Evolutionary conservation across 2,797 vertebrate species (phyloP), one percentile per base, ranked within the genome.

Genomic region (Oryzias sinensis): DNA sequence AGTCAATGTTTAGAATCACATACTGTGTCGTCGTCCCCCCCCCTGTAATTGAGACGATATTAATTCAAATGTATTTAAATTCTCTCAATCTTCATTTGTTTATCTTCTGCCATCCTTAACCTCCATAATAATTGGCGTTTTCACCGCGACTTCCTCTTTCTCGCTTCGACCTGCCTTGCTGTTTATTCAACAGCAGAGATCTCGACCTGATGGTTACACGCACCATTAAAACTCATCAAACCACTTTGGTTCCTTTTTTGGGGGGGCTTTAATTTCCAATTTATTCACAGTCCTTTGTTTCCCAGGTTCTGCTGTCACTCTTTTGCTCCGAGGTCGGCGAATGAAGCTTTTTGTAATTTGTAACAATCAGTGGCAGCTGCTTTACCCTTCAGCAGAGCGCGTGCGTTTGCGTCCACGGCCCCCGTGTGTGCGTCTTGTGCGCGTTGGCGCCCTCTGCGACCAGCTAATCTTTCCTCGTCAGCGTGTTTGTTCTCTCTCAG

Each of bases 381-480:
- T 75, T 67, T 41, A 72, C 45, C 67, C 77, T 57, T 49, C 43
- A 67, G 20, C 49, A 6, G 62, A 74, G 63, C 56, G 55, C 54
- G 46, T 51, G 51, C 40, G 9, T 50, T 8, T 50, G 56, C 45
- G 24, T 70, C 46, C 60, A 14, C 43, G 4, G 14, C 49, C 15
- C 37, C 47, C 59, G 44, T 51, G 43, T 53, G n/a, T 55, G 41
- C 68, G 43, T 41, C 43, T 68, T 5, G 67, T 59, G 50, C 49
- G 43, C 43, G 9, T 56, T 20, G 58, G 56, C 46, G 47, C 74
- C 80, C 84, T 79, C 55, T 52, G 82, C 77, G 80, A 85, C 71
- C 76, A 74, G 72, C 81, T 87, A 84, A 86, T 87, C 83, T 82
- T 77, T 86, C 79, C 71, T 86, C 70, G 70, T 86, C 84, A 84